Base-by-base conservation (phyloP, 2,113 vertebrate species). In the Saimiri boliviensis region DNA sequence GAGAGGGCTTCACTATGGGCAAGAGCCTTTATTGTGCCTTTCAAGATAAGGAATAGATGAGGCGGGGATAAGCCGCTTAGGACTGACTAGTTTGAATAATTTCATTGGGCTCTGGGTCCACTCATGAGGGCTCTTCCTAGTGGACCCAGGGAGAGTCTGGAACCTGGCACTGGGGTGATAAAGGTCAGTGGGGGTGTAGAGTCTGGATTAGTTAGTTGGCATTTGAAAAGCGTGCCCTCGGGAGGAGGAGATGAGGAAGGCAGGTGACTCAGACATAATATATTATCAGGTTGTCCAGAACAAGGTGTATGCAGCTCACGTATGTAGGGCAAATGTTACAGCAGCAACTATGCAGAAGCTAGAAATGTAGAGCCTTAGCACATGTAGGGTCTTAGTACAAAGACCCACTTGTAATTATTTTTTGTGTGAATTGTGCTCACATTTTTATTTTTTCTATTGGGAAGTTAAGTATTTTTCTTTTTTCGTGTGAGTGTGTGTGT, bases 251-350 rank as follows among this genome's bases (percentile, higher is more conserved):
- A 8, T 40, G 32, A 94, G 66, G 82, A 40, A 94, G 74, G 52
- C 14, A 49, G 89, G 63, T 89, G 90, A 95, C 89, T 96, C 94
- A 84, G 68, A 16, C 42, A 14, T 27, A 13, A 88, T 35, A 35
- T 37, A 30, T 89, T 80, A 84, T 60, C 71, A 7, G 63, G 8
- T 21, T 83, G 77, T 89, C 45, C 30, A 42, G 60, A 94, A 84
- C 35, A 80, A 76, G 84, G 80, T 11, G 11, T 56, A 52, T 19
- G 54, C 54, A 20, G 56, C 2, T 13, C 30, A 13, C 16, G 13
- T 14, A 32, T 0, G 19, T 27, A 37, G 42, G 37, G 25, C 71
- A 25, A 42, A 73, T 37, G 6, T 13, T 54, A 91, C 40, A 73
- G 35, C 9, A 37, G 35, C n/a, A 56, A 10, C 45, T 89, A 70